These are phyloP conservation scores for Sus cebifrons DNA, from an alignment of 2,797 vertebrate species.

Conservation along the genomic window DNA sequence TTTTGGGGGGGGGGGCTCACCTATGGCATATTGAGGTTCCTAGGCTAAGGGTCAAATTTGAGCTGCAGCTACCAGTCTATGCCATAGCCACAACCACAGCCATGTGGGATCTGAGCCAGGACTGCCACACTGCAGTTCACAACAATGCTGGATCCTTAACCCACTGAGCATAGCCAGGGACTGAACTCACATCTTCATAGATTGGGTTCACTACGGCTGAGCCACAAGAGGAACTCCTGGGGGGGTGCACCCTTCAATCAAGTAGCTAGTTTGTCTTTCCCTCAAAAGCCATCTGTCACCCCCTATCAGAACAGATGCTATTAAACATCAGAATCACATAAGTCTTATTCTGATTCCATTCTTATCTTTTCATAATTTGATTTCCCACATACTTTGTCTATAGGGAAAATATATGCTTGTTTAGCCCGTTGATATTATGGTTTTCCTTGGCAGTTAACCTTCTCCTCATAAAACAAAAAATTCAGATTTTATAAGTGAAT, in stretches of 20 bases:
- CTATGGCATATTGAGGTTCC: too few relatives aligned
- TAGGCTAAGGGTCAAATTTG: too few relatives aligned
- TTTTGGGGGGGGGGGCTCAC: too few relatives aligned
- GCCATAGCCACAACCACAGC: too few relatives aligned
- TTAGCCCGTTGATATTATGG: not conserved
- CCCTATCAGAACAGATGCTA: not conserved
- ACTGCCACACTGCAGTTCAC: too few relatives aligned
- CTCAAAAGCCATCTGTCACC: not conserved
- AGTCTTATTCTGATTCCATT: not conserved
- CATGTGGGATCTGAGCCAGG: too few relatives aligned
- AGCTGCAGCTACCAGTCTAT: too few relatives aligned
- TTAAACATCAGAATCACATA: not conserved
- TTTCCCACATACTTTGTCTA: not conserved
- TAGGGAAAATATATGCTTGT: not conserved
- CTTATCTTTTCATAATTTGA: not conserved
- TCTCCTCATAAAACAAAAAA: not conserved
- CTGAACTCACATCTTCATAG: too few relatives aligned
- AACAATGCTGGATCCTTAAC: too few relatives aligned
- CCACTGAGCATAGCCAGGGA: too few relatives aligned
- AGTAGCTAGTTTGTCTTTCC: not conserved
- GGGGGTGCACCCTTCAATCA: not conserved
- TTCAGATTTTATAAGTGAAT: not conserved
- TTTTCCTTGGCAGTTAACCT: not conserved
- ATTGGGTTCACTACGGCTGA: too few relatives aligned
- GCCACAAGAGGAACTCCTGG: too few relatives aligned